A percentile compares a stretch with the other conserved stretches of the same genome.
Conservation (phyloP, 2,113 vertebrate genomes). For the Zosterops lateralis region DNA sequence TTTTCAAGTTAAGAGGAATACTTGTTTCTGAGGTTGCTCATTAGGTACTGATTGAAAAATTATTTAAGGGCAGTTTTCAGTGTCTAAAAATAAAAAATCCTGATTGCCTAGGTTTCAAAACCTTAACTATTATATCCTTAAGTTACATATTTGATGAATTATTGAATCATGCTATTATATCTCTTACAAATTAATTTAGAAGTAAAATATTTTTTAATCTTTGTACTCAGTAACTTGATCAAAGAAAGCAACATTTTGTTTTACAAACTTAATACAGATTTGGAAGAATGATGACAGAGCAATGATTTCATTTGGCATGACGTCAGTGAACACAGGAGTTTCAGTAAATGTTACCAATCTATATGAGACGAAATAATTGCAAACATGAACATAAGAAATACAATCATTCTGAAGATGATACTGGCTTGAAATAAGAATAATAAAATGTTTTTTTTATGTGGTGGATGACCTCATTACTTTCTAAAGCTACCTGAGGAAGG, state of each 20-base stretch:
- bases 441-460: neutral
- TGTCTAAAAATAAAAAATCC: neutral
- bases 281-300: slow-evolving; percentile 26
- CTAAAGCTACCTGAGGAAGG: neutral
- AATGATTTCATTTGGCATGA: slow-evolving; percentile 38
- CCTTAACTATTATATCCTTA: neutral
- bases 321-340: neutral
- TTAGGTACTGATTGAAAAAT: neutral
- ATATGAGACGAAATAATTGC: neutral
- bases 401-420: neutral
- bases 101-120: neutral
- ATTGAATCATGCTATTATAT: neutral
- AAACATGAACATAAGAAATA: neutral
- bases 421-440: neutral
- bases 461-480: neutral
- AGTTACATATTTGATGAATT: neutral
- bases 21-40: neutral
- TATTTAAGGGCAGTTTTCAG: neutral
- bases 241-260: slow-evolving; percentile 1
- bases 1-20: neutral
- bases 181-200: neutral
- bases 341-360: neutral
- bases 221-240: neutral
- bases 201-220: neutral
- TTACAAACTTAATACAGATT: slow-evolving; percentile 2